Percentiles rank a stretch among this genome's conserved stretches.
phyloP scores from a whole-genome alignment of 2,113 vertebrate species.

The Donacobius atricapilla region DNA sequence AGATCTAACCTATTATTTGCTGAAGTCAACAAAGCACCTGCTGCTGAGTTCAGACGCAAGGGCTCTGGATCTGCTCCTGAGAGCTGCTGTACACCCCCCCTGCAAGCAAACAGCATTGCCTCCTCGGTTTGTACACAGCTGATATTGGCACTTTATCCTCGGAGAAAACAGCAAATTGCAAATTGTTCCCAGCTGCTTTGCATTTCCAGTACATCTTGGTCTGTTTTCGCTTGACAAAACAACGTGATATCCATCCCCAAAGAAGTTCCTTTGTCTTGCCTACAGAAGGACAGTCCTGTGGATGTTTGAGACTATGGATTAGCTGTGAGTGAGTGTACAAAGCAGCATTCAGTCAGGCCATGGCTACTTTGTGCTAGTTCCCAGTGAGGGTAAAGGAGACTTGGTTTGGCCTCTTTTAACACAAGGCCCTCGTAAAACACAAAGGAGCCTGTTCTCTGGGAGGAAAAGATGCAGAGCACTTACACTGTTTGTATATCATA shows the following conservation, averaged over 20 bases:
- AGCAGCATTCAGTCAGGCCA: neutral
- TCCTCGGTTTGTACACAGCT: neutral
- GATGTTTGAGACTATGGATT: neutral
- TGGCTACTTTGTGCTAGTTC: neutral
- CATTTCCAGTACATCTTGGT: neutral
- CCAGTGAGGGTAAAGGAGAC: neutral
- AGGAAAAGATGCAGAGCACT: neutral
- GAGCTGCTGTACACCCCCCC: neutral
- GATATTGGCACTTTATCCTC: neutral
- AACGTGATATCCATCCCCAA: neutral
- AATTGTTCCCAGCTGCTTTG: fast-evolving
- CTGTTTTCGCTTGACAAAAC: neutral
- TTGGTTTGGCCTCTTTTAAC: neutral
- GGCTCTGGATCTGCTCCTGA: neutral
- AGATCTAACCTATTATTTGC: neutral
- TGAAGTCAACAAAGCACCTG: neutral
- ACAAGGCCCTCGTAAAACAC: neutral
- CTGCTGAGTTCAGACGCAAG: neutral
- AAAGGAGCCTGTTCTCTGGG: fast-evolving
- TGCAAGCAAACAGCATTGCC: neutral
- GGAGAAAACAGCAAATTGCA: neutral
- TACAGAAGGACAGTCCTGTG: neutral
- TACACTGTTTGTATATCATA: neutral
- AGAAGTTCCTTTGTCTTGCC: neutral
- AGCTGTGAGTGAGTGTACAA: neutral